Conservation (phyloP, 2,113 vertebrate genomes). For the Ameiurus melas region DNA sequence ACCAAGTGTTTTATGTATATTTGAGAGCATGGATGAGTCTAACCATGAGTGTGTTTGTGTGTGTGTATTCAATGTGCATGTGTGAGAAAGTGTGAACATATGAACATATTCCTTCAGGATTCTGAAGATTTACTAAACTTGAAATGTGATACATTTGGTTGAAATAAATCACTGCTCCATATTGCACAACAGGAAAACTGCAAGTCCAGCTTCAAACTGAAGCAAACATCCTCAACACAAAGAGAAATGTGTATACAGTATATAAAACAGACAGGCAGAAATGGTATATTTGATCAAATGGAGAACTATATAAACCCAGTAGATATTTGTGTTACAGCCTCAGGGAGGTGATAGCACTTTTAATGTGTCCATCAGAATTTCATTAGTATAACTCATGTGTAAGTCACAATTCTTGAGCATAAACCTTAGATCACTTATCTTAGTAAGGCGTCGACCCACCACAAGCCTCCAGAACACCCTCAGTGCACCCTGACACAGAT, state of each 20-base stretch:
- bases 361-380: slow-evolving; percentile 2
- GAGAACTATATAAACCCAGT: background rate
- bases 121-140: background rate
- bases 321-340: background rate
- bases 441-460: background rate
- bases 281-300: background rate
- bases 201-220: too few species aligned
- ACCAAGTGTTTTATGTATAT: slow-evolving; percentile 47
- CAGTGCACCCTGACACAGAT: background rate
- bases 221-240: too few species aligned
- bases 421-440: background rate
- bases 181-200: background rate
- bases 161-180: background rate
- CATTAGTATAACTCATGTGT: slow-evolving; percentile 3
- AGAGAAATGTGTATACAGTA: too few species aligned
- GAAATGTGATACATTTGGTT: slow-evolving; percentile 11
- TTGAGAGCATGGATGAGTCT: slow-evolving; percentile 40
- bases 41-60: slow-evolving; percentile 35
- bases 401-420: background rate
- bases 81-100: background rate
- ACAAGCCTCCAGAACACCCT: background rate
- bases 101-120: background rate
- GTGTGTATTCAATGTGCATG: background rate
- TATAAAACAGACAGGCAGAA: background rate
- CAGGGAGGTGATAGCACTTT: background rate